These are phyloP conservation scores for Hemibagrus guttatus DNA, from an alignment of 2,797 vertebrate genomes.

Conservation along the genomic window DNA sequence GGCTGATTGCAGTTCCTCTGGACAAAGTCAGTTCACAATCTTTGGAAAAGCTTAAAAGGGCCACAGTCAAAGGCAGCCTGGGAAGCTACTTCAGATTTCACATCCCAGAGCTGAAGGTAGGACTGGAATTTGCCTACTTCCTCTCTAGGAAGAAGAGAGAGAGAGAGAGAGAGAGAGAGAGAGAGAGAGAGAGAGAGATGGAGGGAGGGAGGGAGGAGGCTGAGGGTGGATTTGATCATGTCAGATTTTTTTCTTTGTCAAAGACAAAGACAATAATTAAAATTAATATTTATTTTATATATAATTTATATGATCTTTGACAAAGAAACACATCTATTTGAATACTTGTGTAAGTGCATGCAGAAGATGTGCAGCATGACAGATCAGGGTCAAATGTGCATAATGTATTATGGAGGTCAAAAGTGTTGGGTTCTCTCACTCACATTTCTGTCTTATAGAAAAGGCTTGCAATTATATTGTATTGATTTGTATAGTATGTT, in stretches of 20 bases:
- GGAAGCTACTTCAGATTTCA: slow-evolving; percentile 85
- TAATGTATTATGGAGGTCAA: slow-evolving; percentile 55
- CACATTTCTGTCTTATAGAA: slow-evolving; percentile 64
- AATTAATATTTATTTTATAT: not conserved
- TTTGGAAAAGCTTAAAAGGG: slow-evolving; percentile 84
- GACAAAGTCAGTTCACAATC: slow-evolving; percentile 87
- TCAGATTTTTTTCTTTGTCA: not conserved
- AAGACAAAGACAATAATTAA: not conserved
- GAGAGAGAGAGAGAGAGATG: not conserved
- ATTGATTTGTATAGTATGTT: not conserved
- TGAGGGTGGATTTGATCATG: not conserved
- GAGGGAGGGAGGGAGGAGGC: not conserved
- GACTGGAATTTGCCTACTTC: not conserved
- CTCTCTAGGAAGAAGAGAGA: not conserved
- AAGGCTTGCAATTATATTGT: not conserved
- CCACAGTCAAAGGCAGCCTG: slow-evolving; percentile 82
- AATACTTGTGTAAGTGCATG: not conserved
- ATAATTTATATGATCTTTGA: not conserved
- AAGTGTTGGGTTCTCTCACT: slow-evolving; percentile 72
- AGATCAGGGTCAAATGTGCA: slow-evolving; percentile 49
- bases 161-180: not conserved
- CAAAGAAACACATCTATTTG: too few relatives aligned
- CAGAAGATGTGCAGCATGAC: not conserved
- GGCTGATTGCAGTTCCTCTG: slow-evolving; percentile 91
- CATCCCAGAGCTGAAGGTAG: slow-evolving; percentile 94